phyloP scores from a whole-genome alignment of 64 coral and sea anemone species.

The Catalaphyllia jardinei region DNA sequence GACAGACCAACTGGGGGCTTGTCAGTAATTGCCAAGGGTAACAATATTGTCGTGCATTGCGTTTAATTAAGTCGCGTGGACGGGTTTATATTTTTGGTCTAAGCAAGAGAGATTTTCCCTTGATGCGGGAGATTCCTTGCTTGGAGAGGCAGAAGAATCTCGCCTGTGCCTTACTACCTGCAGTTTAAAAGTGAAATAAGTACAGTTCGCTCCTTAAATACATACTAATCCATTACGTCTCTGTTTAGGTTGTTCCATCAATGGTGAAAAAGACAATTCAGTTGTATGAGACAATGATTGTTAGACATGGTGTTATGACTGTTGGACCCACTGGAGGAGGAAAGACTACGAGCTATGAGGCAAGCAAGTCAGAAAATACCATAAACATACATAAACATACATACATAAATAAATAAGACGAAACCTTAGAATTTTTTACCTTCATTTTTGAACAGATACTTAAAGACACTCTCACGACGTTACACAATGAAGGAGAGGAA shows the following conservation, averaged over 20 bases:
- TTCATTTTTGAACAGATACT: slow-evolving; percentile 46
- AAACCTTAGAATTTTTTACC: neutral
- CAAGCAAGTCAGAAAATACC: neutral
- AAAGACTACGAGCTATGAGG: slow-evolving; percentile 91
- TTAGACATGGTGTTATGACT: slow-evolving; percentile 98
- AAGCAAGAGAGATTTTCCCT: too few species aligned
- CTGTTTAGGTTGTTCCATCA: slow-evolving; percentile 69
- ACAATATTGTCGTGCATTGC: too few species aligned
- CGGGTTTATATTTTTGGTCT: too few species aligned
- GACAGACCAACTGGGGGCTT: too few species aligned
- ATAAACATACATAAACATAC: neutral
- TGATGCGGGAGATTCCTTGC: too few species aligned
- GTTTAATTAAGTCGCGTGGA: too few species aligned
- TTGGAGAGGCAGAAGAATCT: too few species aligned
- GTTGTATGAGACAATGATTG: slow-evolving; percentile 97
- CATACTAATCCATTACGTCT: neutral
- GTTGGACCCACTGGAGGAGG: slow-evolving; percentile 95
- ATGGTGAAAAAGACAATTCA: slow-evolving; percentile 97
- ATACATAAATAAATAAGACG: neutral
- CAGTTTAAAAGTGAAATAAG: too few species aligned
- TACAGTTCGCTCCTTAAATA: neutral
- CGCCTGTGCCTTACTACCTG: too few species aligned
- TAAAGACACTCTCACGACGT: slow-evolving; percentile 72
- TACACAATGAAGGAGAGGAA: slow-evolving; percentile 72
- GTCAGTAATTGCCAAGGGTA: too few species aligned